Evolutionary conservation across 2,113 vertebrate species (phyloP).

Genomic region (Halichoerus grypus): DNA sequence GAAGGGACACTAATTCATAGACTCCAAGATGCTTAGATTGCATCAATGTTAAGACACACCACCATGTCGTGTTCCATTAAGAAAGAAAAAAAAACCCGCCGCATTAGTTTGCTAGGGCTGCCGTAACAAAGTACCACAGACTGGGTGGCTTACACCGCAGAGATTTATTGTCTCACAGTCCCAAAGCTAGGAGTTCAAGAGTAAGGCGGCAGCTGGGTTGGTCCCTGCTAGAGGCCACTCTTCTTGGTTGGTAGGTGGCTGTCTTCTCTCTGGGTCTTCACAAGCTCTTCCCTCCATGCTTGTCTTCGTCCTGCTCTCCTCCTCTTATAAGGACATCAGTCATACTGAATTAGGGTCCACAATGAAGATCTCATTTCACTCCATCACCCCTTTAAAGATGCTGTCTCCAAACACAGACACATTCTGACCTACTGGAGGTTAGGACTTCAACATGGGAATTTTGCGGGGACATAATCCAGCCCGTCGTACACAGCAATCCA

Average conservation of each 20-base stretch:
- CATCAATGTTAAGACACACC: neutral
- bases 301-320: neutral
- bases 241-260: neutral
- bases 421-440: neutral
- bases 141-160: neutral
- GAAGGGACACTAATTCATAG: neutral
- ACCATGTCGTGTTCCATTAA: rapidly evolving
- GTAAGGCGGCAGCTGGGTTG: neutral
- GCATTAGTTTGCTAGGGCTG: no score
- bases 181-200: neutral
- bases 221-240: neutral
- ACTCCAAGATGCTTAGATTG: neutral
- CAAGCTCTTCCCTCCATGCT: neutral
- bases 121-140: neutral
- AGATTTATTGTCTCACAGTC: neutral
- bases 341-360: neutral
- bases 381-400: neutral
- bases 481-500: neutral
- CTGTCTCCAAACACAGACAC: neutral
- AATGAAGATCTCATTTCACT: neutral
- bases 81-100: neutral
- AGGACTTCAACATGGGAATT: neutral
- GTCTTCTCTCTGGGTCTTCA: neutral
- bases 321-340: neutral
- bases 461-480: neutral